Percentiles rank a stretch among this genome's conserved stretches.
Evolutionary conservation across 2,113 vertebrate genomes (phyloP).

Genomic region (Phylloscopus trochilus): DNA sequence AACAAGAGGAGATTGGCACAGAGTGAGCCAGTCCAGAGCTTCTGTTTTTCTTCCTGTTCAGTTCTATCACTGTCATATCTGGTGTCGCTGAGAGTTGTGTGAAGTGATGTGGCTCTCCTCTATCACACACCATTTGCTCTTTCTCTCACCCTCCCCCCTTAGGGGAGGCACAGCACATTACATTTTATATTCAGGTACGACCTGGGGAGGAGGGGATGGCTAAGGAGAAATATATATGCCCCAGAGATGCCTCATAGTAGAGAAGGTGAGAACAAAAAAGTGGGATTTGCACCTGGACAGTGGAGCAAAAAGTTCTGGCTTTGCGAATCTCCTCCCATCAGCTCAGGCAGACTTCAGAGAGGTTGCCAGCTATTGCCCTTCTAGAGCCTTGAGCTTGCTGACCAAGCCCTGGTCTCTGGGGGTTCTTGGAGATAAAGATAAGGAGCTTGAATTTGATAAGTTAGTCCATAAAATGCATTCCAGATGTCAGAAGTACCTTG

Average conservation of each 20-base stretch:
- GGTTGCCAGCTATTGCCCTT: neutral
- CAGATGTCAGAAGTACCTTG: too few species aligned
- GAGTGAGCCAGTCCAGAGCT: neutral
- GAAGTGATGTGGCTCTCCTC: neutral
- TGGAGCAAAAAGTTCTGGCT: neutral
- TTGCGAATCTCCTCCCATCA: neutral
- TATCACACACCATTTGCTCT: neutral
- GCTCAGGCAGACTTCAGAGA: neutral
- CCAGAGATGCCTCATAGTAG: rapidly evolving
- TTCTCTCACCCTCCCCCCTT: neutral
- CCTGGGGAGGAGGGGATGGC: neutral
- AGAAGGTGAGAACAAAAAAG: neutral
- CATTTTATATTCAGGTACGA: neutral
- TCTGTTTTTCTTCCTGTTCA: constrained; percentile 13
- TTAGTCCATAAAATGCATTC: neutral
- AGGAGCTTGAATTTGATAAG: neutral
- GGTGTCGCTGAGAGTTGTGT: neutral
- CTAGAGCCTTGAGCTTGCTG: neutral
- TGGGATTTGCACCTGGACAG: neutral
- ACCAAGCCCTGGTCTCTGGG: neutral
- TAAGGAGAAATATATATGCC: neutral
- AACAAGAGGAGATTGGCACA: neutral
- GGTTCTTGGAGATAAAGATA: neutral
- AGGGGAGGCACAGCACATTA: neutral
- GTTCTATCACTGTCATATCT: constrained; percentile 1